phyloP scores from a whole-genome alignment of 2,888 invertebrate species.

The Meliscaeva auricollis region DNA sequence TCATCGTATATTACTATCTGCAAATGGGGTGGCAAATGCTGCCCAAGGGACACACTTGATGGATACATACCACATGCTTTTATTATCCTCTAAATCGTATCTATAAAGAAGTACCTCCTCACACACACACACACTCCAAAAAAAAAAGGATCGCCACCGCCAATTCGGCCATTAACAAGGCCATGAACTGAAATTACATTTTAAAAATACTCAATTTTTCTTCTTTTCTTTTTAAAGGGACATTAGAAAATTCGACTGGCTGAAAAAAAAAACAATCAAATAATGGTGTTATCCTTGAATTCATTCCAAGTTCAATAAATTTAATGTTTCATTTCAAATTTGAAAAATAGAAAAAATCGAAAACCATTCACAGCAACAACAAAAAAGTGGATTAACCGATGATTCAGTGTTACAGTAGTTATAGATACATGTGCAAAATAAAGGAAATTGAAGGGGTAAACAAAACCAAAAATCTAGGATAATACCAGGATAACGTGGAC shows the following conservation, averaged over 20 bases:
- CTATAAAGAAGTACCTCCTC: background rate
- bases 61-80: constrained; percentile 83
- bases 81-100: constrained; percentile 79
- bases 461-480: constrained; percentile 83
- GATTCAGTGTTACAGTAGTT: constrained; percentile 30
- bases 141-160: constrained; percentile 71
- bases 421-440: constrained; percentile 21
- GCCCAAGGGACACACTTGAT: constrained; percentile 83
- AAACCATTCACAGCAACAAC: constrained; percentile 30
- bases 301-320: constrained; percentile 30
- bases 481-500: constrained; percentile 82
- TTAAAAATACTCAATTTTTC: constrained; percentile 72
- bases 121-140: background rate
- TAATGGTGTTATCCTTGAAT: constrained; percentile 49
- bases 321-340: constrained; percentile 55
- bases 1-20: constrained; percentile 78
- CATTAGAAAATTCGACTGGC: constrained; percentile 22
- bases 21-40: constrained; percentile 83
- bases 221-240: constrained; percentile 25
- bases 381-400: constrained; percentile 52
- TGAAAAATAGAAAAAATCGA: constrained; percentile 2
- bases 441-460: constrained; percentile 78
- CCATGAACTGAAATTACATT: constrained; percentile 75
- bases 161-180: constrained; percentile 75
- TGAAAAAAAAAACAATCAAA: constrained; percentile 10